Base-by-base conservation (phyloP, 2,113 vertebrate genomes). In the Motacilla alba region DNA sequence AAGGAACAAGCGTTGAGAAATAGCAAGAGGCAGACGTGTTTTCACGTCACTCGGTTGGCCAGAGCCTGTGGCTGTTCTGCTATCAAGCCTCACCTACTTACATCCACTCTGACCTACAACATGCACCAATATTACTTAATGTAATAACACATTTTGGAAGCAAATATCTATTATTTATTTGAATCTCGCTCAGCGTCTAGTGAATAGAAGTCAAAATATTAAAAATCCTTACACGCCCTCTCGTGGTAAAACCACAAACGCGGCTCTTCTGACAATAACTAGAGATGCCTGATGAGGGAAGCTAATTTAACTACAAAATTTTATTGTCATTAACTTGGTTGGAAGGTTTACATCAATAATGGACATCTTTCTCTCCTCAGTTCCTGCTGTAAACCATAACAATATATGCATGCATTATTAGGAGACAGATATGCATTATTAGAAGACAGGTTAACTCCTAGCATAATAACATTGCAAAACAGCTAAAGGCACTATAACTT, bases 221-320 rank as follows among this genome's bases (percentile, higher is more conserved):
- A 78, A 90, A 96, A 97, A 90, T 87, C 64, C 75, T 95, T 87
- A 97, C 49, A 85, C 93, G 96, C 97, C 97, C 97, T 95, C 98
- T 98, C 41, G 97, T 98, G 97, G 97, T 80, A 63, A 59, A 82
- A 87, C 13, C 56, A 63, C 46, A 68, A 77, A 76, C 5, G 4
- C 37, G 13, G 39, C 53, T 59, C 9, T 30, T 69, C 49, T 76
- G 26, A 28, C 37, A 35, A 27, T 39, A 73, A 31, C 26, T 70
- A 19, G 69, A 44, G 66, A 14, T n/a, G 22, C n/a, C 75, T 70
- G 28, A n/a, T 59, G 87, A 67, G 15, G 37, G 26, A 70, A 33
- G 11, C 37, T 64, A 43, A 53, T 58, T 39, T 73, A 69, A 50
- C 33, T 80, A 11, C 59, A 15, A 23, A 73, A 62, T 59, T 64